Percentiles rank a stretch among this genome's conserved stretches.
These are phyloP conservation scores for Galeopsomyia nigrocyanea DNA, from an alignment of 2,888 invertebrate genomes.

Conservation along the genomic window DNA sequence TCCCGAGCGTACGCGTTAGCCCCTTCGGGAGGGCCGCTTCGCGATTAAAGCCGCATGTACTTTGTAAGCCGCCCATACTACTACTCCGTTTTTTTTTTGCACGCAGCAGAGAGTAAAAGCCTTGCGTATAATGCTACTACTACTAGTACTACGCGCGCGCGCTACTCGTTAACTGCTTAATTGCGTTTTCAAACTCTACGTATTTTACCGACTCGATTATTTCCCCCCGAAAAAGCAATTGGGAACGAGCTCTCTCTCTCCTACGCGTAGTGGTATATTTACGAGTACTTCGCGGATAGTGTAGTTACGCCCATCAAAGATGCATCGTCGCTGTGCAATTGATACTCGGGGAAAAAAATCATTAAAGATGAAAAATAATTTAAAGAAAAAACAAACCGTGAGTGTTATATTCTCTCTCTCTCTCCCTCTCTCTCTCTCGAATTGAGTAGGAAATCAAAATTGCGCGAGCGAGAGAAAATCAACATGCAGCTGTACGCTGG, in stretches of 20 bases:
- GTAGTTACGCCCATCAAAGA: constrained; percentile 25
- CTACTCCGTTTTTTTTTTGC: neutral
- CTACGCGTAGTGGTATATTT: constrained; percentile 24
- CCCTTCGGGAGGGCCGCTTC: neutral
- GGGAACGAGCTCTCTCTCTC: neutral
- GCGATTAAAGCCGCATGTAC: constrained; percentile 22
- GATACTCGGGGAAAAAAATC: constrained; percentile 1
- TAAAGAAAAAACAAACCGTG: neutral
- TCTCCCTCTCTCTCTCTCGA: too few relatives aligned
- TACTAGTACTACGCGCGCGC: too few relatives aligned
- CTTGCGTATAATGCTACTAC: too few relatives aligned
- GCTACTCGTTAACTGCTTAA: neutral
- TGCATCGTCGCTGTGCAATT: constrained; percentile 17
- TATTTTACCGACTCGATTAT: too few relatives aligned
- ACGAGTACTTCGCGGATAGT: neutral
- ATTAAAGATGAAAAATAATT: neutral
- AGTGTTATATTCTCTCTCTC: too few relatives aligned
- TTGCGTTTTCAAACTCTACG: too few relatives aligned
- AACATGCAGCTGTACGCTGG: constrained; percentile 7
- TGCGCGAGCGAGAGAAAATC: constrained; percentile 14
- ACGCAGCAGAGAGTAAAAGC: neutral
- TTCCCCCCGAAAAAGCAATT: constrained; percentile 10
- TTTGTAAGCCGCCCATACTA: neutral
- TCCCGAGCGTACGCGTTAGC: constrained; percentile 30
- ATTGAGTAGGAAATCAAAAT: constrained; percentile 21